Conservation (phyloP, 2,797 vertebrate genomes). For the Poeciliopsis presidionis region DNA sequence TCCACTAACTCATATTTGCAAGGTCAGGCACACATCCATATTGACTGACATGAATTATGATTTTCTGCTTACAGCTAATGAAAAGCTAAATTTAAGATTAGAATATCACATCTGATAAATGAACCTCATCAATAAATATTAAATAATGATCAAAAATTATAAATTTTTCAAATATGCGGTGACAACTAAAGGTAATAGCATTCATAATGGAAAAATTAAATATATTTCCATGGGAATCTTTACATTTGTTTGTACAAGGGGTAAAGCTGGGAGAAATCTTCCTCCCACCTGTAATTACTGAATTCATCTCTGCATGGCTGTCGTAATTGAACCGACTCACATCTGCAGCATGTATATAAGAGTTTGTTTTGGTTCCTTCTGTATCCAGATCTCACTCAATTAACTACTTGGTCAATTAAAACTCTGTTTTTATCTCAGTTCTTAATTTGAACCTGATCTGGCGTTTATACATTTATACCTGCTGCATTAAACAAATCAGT, state of each 20-base stretch:
- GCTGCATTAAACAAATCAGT: neutral
- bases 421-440: neutral
- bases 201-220: neutral
- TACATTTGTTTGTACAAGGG: neutral
- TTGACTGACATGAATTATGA: neutral
- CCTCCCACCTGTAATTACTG: neutral
- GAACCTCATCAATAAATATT: neutral
- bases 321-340: neutral
- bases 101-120: neutral
- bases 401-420: neutral
- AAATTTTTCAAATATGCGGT: neutral
- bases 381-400: neutral
- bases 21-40: neutral
- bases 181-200: neutral
- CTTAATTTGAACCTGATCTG: neutral
- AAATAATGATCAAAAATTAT: neutral
- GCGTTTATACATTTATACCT: too few relatives aligned
- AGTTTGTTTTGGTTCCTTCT: neutral
- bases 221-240: neutral
- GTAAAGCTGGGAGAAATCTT: neutral
- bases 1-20: neutral
- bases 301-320: neutral
- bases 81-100: neutral
- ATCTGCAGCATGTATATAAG: neutral
- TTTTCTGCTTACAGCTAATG: neutral